phyloP scores from a whole-genome alignment of 2,888 invertebrate genomes.

The Xanthostigma xanthostigma region DNA sequence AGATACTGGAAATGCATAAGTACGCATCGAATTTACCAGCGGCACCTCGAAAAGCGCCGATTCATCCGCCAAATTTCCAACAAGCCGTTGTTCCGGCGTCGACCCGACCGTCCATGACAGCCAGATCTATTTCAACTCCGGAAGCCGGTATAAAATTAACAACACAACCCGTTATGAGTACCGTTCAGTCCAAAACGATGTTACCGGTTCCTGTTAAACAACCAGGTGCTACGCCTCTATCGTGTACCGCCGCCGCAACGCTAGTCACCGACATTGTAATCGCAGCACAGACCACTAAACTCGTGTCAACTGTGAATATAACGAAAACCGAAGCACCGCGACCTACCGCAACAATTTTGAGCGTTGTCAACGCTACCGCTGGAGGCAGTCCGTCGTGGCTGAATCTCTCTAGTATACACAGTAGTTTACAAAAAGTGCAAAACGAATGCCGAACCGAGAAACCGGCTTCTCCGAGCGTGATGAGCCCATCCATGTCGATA shows the following conservation, averaged over 20 bases:
- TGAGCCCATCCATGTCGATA: conserved; percentile 39
- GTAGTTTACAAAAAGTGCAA: too few species aligned
- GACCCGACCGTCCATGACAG: background rate
- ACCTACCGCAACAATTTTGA: conserved; percentile 21
- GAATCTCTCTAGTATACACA: too few species aligned
- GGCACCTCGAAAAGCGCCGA: too few species aligned
- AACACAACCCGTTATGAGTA: background rate
- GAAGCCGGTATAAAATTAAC: conserved; percentile 2
- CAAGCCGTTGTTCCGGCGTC: too few species aligned
- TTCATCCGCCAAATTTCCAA: too few species aligned
- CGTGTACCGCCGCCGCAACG: conserved; percentile 28
- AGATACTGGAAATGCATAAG: conserved; percentile 26
- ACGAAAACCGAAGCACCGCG: conserved; percentile 31
- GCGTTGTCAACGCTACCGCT: too few species aligned
- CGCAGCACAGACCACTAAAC: conserved; percentile 29
- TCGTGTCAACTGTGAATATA: conserved; percentile 27
- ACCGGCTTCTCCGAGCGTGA: conserved; percentile 34
- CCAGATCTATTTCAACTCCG: conserved; percentile 2
- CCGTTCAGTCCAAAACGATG: background rate
- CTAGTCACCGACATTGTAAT: conserved; percentile 37
- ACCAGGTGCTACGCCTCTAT: conserved; percentile 21
- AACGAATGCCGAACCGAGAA: conserved; percentile 23
- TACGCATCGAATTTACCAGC: conserved; percentile 14
- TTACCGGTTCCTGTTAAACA: conserved; percentile 16
- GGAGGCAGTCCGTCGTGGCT: too few species aligned